phyloP scores from a whole-genome alignment of 2,888 invertebrate genomes.

The Gymnosoma rotundatum region DNA sequence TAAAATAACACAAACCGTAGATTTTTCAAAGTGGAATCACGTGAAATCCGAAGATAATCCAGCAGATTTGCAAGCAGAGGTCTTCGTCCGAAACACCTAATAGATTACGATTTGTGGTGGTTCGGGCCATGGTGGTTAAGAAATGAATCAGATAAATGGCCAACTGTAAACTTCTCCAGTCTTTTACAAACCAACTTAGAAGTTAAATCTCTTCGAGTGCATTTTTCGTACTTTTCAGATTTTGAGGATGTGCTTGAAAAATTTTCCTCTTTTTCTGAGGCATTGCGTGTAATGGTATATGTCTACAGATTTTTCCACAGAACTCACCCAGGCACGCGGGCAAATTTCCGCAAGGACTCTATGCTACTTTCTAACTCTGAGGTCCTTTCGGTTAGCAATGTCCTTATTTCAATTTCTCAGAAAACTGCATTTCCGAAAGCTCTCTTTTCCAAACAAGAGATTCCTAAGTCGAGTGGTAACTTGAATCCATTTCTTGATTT shows the following conservation, averaged over 20 bases:
- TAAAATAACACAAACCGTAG: slow-evolving; percentile 21
- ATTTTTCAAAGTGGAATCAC: slow-evolving; percentile 50
- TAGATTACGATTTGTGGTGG: slow-evolving; percentile 48
- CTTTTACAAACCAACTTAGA: slow-evolving; percentile 11
- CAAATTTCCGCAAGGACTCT: not conserved
- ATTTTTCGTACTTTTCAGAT: slow-evolving; percentile 2
- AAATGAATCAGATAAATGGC: not conserved
- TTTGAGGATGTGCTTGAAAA: slow-evolving; percentile 32
- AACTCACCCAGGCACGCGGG: not conserved
- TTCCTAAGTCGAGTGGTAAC: slow-evolving; percentile 32
- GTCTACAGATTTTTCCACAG: slow-evolving; percentile 35
- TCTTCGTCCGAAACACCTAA: slow-evolving; percentile 27
- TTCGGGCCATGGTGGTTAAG: slow-evolving; percentile 39
- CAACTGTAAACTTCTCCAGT: not conserved
- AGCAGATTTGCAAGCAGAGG: slow-evolving; percentile 40
- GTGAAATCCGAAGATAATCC: slow-evolving; percentile 58
- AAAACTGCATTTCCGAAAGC: slow-evolving; percentile 25
- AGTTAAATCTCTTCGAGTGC: slow-evolving; percentile 10
- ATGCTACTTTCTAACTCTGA: not conserved
- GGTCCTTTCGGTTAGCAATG: not conserved
- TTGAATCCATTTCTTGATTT: slow-evolving; percentile 16
- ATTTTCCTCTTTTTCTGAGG: slow-evolving; percentile 47
- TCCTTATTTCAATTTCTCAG: slow-evolving; percentile 2
- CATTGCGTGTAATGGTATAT: slow-evolving; percentile 51
- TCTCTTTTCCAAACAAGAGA: slow-evolving; percentile 15